Evolutionary conservation across 2,113 vertebrate species (phyloP).

Genomic region (Chiloscyllium plagiosum): DNA sequence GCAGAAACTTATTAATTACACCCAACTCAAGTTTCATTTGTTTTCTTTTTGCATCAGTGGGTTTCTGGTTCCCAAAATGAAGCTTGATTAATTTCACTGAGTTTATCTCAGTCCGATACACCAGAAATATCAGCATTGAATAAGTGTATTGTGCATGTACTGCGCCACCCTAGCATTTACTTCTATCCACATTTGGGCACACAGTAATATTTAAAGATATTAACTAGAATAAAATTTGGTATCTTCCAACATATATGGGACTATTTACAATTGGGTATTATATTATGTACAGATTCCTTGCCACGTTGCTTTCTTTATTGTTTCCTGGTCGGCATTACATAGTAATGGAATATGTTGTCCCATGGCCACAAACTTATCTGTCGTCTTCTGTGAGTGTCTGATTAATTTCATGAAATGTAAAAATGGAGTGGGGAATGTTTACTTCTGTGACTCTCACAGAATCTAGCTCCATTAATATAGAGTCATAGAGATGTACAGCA

Average conservation of each 20-base stretch:
- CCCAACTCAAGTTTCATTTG: background rate
- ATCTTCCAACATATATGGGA: background rate
- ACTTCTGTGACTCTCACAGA: background rate
- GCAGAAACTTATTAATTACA: conserved; percentile 1
- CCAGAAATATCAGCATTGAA: conserved; percentile 7
- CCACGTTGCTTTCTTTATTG: background rate
- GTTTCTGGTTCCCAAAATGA: background rate
- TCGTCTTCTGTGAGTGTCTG: background rate
- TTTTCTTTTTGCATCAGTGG: conserved; percentile 21
- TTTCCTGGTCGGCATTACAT: background rate
- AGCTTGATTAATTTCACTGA: conserved; percentile 19
- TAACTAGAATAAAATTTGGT: background rate
- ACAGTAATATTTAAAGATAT: background rate
- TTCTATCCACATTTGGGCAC: background rate
- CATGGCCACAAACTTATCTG: background rate
- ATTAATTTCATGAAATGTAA: background rate
- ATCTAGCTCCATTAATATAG: background rate
- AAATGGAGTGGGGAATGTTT: background rate
- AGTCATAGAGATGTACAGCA: too few relatives aligned
- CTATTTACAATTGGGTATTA: background rate
- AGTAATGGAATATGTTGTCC: background rate
- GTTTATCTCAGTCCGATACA: background rate
- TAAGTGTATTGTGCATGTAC: too few relatives aligned
- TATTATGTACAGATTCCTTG: background rate
- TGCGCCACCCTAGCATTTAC: background rate